Conservation (phyloP, 2,888 invertebrate species). For the Mimas tiliae region DNA sequence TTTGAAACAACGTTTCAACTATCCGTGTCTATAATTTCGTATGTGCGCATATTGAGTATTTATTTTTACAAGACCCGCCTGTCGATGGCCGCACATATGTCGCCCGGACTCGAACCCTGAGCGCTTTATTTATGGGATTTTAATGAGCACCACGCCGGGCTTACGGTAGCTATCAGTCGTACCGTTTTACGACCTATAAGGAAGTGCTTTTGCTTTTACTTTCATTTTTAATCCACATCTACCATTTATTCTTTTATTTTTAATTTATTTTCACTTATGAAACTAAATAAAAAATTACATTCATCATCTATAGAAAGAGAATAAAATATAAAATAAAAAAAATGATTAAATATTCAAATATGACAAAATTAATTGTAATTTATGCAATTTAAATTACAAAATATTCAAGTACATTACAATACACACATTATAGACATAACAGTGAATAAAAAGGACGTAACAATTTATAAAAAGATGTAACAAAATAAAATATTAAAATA, state of each 20-base stretch:
- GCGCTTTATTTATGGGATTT: slow-evolving; percentile 76
- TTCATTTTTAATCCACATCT: background rate
- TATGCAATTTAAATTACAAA: background rate
- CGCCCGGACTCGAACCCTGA: slow-evolving; percentile 53
- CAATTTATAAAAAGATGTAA: slow-evolving; percentile 1
- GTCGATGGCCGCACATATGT: slow-evolving; percentile 72
- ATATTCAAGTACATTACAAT: no score
- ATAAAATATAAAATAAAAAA: no score
- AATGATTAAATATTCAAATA: no score
- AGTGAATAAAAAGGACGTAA: background rate
- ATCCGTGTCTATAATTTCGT: slow-evolving; percentile 31
- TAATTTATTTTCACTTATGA: no score
- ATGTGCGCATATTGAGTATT: slow-evolving; percentile 39
- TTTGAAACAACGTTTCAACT: background rate
- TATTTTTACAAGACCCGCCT: slow-evolving; percentile 63
- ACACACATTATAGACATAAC: background rate
- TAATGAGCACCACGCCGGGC: slow-evolving; percentile 59
- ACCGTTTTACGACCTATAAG: slow-evolving; percentile 16
- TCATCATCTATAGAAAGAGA: no score
- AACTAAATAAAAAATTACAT: no score
- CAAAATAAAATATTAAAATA: slow-evolving; percentile 13
- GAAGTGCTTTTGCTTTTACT: slow-evolving; percentile 17
- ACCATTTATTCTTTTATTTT: background rate
- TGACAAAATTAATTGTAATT: background rate
- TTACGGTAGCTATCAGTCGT: slow-evolving; percentile 26